These are phyloP conservation scores for Volucella bombylans DNA, from an alignment of 2,888 invertebrate species.

Conservation along the genomic window DNA sequence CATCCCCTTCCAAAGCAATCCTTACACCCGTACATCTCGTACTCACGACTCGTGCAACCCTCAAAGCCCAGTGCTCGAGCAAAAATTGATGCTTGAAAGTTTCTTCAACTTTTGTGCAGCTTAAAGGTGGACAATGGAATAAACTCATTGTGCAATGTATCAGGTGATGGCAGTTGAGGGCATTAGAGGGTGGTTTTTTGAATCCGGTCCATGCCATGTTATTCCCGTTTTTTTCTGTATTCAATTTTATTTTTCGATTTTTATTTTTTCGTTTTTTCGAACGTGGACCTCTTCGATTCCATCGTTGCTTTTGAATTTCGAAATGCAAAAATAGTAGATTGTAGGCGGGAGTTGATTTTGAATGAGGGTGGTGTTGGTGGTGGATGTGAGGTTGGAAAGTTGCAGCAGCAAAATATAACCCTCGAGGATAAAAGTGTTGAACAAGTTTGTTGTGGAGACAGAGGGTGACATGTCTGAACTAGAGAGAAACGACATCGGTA, in stretches of 20 bases:
- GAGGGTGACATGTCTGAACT: slow-evolving; percentile 63
- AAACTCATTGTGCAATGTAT: slow-evolving; percentile 69
- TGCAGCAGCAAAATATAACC: slow-evolving; percentile 43
- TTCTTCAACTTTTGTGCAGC: slow-evolving; percentile 73
- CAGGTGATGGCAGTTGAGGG: slow-evolving; percentile 62
- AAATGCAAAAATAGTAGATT: slow-evolving; percentile 68
- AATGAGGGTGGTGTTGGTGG: slow-evolving; percentile 16
- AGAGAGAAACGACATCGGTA: slow-evolving; percentile 29
- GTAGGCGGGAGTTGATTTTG: neutral
- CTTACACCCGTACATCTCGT: neutral
- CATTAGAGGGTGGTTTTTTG: slow-evolving; percentile 43
- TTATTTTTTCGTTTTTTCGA: slow-evolving; percentile 17
- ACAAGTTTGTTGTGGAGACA: slow-evolving; percentile 65
- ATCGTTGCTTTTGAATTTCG: slow-evolving; percentile 71
- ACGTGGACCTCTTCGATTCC: slow-evolving; percentile 69
- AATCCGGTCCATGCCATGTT: slow-evolving; percentile 54
- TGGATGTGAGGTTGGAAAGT: slow-evolving; percentile 5
- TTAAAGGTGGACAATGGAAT: slow-evolving; percentile 72
- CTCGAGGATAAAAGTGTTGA: slow-evolving; percentile 71
- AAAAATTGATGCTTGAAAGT: slow-evolving; percentile 69
- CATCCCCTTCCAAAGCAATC: no score
- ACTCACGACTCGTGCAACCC: no score
- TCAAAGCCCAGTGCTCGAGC: no score
- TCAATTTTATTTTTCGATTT: slow-evolving; percentile 60
- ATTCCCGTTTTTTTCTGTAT: slow-evolving; percentile 46